Evolutionary conservation across 1,140 invertebrate species (phyloP).

Genomic region (Diuraphis noxia): DNA sequence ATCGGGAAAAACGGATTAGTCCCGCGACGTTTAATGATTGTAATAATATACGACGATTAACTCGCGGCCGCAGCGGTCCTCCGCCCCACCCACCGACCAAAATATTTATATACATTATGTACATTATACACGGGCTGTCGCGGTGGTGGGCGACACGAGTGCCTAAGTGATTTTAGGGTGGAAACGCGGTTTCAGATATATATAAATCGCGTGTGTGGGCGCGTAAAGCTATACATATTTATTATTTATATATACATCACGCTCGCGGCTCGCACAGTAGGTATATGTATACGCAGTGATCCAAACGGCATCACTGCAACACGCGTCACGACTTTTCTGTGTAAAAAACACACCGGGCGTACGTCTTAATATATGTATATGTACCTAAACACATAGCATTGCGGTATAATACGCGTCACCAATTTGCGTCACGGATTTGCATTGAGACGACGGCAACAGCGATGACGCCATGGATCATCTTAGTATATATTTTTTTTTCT

Average conservation of each 20-base stretch:
- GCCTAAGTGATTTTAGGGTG: conserved; percentile 24
- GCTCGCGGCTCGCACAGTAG: no score
- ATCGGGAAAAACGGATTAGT: conserved; percentile 29
- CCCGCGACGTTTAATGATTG: conserved; percentile 32
- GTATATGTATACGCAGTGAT: background rate
- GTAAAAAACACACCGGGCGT: no score
- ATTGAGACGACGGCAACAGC: no score
- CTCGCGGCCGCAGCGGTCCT: no score
- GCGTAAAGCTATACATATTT: background rate
- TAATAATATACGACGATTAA: conserved; percentile 16
- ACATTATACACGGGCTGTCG: background rate
- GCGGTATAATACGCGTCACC: no score
- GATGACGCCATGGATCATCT: no score
- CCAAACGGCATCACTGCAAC: background rate
- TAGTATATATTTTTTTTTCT: no score
- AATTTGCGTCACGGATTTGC: no score
- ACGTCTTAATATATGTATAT: no score
- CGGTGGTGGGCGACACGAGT: background rate
- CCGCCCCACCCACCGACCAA: no score
- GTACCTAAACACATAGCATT: no score
- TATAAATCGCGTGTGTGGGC: background rate
- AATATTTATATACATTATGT: background rate
- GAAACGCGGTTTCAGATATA: conserved; percentile 8
- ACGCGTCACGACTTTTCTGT: no score
- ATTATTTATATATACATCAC: background rate